A percentile compares a stretch with the other conserved stretches of the same genome.
Conservation (phyloP, 2,888 invertebrate genomes). For the Drosophila kuntzei region DNA sequence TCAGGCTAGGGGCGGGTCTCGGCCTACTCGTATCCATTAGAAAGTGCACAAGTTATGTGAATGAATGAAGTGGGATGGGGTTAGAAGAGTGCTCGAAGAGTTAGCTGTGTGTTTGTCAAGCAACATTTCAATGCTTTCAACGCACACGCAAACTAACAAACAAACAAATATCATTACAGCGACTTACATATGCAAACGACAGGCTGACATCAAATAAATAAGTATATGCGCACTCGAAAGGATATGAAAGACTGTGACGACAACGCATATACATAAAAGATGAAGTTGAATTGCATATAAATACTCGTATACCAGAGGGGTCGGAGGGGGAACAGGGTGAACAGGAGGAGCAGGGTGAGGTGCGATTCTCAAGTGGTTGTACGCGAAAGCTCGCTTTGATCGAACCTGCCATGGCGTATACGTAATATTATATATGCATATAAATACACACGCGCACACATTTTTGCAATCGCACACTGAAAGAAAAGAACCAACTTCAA, state of each 20-base stretch:
- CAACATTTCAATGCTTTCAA: constrained; percentile 75
- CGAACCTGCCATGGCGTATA: constrained; percentile 70
- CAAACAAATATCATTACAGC: constrained; percentile 77
- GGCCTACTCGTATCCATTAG: constrained; percentile 50
- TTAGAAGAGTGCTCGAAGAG: constrained; percentile 5
- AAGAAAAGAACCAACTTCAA: too few species aligned
- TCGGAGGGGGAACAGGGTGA: neutral
- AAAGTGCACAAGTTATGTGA: constrained; percentile 68
- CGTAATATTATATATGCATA: constrained; percentile 75
- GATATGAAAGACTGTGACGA: constrained; percentile 75
- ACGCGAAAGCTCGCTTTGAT: constrained; percentile 59
- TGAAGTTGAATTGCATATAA: constrained; percentile 79
- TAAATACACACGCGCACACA: constrained; percentile 36
- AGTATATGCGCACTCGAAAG: constrained; percentile 71
- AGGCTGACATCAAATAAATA: constrained; percentile 67
- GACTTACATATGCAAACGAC: constrained; percentile 74
- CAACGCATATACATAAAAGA: constrained; percentile 77
- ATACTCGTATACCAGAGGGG: constrained; percentile 45
- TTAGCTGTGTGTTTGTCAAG: constrained; percentile 51
- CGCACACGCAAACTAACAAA: constrained; percentile 60
- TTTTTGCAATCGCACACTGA: constrained; percentile 51
- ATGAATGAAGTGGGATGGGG: constrained; percentile 1
- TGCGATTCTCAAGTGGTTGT: constrained; percentile 68
- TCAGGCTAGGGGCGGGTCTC: constrained; percentile 4
- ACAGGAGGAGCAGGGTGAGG: neutral